Evolutionary conservation across 2,888 invertebrate genomes (phyloP).

Genomic region (Phoenoteleia sp.): DNA sequence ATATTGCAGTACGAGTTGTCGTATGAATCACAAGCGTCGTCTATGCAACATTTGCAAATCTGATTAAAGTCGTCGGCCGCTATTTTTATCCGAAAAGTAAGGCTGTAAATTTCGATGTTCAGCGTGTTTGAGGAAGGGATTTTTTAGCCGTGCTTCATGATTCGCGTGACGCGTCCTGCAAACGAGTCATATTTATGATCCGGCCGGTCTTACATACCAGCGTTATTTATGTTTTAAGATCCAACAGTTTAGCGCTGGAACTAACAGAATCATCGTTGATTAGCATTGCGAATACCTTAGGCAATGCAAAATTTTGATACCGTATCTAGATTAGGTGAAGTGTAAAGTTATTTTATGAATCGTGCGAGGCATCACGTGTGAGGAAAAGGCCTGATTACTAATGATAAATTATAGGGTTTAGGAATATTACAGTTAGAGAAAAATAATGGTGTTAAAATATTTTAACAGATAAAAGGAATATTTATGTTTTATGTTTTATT

Average conservation of each 20-base stretch:
- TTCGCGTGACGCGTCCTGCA: conserved; percentile 72
- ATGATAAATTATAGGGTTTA: too few species aligned
- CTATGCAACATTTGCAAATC: conserved; percentile 74
- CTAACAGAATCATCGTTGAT: conserved; percentile 43
- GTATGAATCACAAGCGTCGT: conserved; percentile 59
- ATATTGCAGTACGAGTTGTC: conserved; percentile 59
- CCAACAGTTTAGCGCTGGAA: conserved; percentile 39
- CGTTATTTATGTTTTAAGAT: conserved; percentile 52
- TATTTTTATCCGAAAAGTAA: conserved; percentile 81
- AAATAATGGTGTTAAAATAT: too few species aligned
- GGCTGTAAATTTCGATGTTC: conserved; percentile 83
- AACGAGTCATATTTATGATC: conserved; percentile 72
- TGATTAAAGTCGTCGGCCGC: conserved; percentile 72
- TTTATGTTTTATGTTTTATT: too few species aligned
- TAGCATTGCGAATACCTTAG: background rate
- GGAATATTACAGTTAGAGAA: too few species aligned
- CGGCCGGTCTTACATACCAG: conserved; percentile 28
- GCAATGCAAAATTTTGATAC: background rate
- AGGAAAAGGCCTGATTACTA: too few species aligned
- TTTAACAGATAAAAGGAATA: too few species aligned
- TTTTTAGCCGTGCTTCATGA: conserved; percentile 82
- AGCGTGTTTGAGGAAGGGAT: conserved; percentile 84
- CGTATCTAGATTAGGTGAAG: background rate
- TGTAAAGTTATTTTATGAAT: too few species aligned
- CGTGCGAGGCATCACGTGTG: too few species aligned